phyloP scores from a whole-genome alignment of 2,797 vertebrate species.

The Dermochelys coriacea region DNA sequence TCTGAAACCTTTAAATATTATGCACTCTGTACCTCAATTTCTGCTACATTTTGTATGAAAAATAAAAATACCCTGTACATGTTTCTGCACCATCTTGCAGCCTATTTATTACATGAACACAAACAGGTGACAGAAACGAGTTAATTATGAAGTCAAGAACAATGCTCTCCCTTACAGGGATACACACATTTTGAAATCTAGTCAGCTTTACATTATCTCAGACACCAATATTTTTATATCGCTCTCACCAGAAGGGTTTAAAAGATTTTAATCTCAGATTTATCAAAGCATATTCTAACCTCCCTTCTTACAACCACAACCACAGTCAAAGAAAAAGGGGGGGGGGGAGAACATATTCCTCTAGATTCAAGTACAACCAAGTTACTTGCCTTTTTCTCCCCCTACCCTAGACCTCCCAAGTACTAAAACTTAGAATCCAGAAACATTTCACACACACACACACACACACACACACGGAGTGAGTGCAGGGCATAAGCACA shows the following conservation, averaged over 20 bases:
- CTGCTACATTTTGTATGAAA: background rate
- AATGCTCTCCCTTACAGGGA: background rate
- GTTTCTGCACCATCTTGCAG: constrained; percentile 9
- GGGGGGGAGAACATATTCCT: background rate
- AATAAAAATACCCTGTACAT: background rate
- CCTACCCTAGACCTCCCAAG: background rate
- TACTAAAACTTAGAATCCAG: no score
- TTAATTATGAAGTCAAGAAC: background rate
- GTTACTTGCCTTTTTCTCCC: background rate
- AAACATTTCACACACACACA: background rate
- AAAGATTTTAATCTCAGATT: background rate
- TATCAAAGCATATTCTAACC: background rate
- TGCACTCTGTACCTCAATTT: background rate
- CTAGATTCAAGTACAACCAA: background rate
- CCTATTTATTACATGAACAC: background rate
- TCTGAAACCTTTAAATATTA: background rate
- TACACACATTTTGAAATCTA: background rate
- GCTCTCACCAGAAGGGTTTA: background rate
- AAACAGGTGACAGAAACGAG: background rate
- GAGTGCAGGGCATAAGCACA: background rate
- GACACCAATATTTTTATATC: background rate
- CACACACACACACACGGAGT: background rate
- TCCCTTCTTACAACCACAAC: background rate
- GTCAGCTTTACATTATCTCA: background rate
- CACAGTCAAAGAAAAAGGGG: background rate